Evolutionary conservation across 2,888 invertebrate genomes (phyloP), one percentile per base, ranked within the genome.

Genomic region (Monochamus alternatus): DNA sequence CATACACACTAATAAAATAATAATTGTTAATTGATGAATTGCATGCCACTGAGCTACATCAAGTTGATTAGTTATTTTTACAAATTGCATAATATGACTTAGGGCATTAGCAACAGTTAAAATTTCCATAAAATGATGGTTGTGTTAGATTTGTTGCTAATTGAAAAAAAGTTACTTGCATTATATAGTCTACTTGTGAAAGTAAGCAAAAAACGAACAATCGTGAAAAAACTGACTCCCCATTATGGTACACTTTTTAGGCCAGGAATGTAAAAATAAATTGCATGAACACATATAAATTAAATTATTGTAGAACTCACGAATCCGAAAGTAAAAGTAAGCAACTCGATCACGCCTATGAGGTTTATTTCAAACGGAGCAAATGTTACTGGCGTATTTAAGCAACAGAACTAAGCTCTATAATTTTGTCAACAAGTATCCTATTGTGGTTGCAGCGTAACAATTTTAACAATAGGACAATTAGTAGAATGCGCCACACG

Each of bases 311-410:
- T 68, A 43, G 44, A 65, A 51, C 75, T 75, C 75, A 75, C 75
- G 75, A 75, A 73, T 47, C 73, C 43, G 75, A 75, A 73, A 75
- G 75, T 75, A 75, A 75, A 75, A 75, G 75, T 75, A 71, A 71
- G 69, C 4, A 62, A 38, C 38, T 38, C 38, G 62, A 63, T 75
- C 75, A 75, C 75, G 75, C 75, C 75, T 68, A 64, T 62, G 72
- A 8, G 66, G 30, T 71, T 71, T 71, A 52, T 63, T 63, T 71
- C 51, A 63, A 67, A 47, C n/a, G 63, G 52, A 52, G 63, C 62
- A 63, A 69, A 71, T 52, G 52, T 71, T 71, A 38, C 70, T 38
- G 44, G 8, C 5, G 38, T 31, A 43, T 71, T 71, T 71, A 63
- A 71, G 70, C 22, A 71, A 71, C 70, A 52, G 22, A 63, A 52